phyloP scores from a whole-genome alignment of 2,888 invertebrate genomes.

The Cetonia aurata region DNA sequence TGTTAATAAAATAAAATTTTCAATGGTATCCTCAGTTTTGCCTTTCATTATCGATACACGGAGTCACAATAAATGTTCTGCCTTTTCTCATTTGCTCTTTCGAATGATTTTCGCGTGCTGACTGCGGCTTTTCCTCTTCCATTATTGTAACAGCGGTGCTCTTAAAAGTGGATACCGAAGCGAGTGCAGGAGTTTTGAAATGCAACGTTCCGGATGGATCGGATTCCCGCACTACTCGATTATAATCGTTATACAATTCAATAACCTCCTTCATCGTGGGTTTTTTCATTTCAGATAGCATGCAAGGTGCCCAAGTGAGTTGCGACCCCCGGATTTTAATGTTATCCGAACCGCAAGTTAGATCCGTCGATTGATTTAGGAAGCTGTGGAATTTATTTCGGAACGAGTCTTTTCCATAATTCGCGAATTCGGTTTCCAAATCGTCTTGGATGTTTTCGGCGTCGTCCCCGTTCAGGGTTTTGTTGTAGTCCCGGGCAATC shows the following conservation, averaged over 20 bases:
- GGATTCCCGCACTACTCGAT: slow-evolving; percentile 44
- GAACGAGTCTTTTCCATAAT: slow-evolving; percentile 50
- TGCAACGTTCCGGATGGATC: slow-evolving; percentile 28
- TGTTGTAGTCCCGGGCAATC: slow-evolving; percentile 72
- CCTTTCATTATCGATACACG: slow-evolving; percentile 47
- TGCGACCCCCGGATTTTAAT: slow-evolving; percentile 51
- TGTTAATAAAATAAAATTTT: background rate
- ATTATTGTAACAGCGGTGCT: background rate
- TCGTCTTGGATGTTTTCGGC: slow-evolving; percentile 56
- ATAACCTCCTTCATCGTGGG: slow-evolving; percentile 54
- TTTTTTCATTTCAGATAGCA: slow-evolving; percentile 42
- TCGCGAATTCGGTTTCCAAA: slow-evolving; percentile 61
- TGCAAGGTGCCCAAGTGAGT: slow-evolving; percentile 59
- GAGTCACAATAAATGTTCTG: slow-evolving; percentile 55
- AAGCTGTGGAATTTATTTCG: slow-evolving; percentile 39
- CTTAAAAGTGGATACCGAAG: background rate
- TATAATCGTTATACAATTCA: slow-evolving; percentile 50
- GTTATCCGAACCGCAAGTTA: slow-evolving; percentile 52
- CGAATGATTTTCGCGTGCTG: slow-evolving; percentile 23
- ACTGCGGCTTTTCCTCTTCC: background rate
- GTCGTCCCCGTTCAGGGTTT: slow-evolving; percentile 57
- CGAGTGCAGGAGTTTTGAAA: slow-evolving; percentile 6
- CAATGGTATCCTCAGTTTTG: background rate
- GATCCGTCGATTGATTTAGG: slow-evolving; percentile 55
- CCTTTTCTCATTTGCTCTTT: slow-evolving; percentile 42